Evolutionary conservation across 2,113 vertebrate genomes (phyloP), one percentile per base, ranked within the genome.

Genomic region (Uria aalge): DNA sequence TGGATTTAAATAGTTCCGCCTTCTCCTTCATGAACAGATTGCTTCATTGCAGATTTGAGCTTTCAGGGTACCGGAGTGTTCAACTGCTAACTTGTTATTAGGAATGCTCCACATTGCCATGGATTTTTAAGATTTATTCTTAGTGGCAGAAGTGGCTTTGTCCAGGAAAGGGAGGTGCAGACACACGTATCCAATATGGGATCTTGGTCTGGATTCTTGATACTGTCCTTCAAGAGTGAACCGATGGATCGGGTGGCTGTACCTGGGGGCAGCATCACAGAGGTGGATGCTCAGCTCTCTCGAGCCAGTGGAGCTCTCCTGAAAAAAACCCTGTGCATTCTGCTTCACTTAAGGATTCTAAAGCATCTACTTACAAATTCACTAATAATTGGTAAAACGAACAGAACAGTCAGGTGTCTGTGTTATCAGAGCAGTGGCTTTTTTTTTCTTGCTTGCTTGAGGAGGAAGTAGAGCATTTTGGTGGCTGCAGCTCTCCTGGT

Each of bases 121-220:
- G 87, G 55, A 38, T 78, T 88, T 71, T 88, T 74, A 19, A 38
- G 43, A 41, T 78, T 29, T 82, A 38, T 78, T 91, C 56, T 29
- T 32, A 24, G 75, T 6, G n/a, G 24, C 52, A 45, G 18, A 43
- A 67, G 45, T 23, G 2, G 74, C n/a, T 73, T 52, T 81, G 69
- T 41, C 43, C 36, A 15, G 66, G 73, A 36, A n/a, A 41, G 87
- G 68, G 38, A 19, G n/a, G 17, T 67, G 66, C 52, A 78, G 83
- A 17, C 9, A 2, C 7, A 12, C 15, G 0, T 36, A 27, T 5
- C n/a, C 60, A 4, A 3, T 12, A 3, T 15, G 36, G 18, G 41
- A 45, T 60, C 77, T 62, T 1, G 0, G 24, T 57, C 53, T 40
- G 53, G 38, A 8, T 68, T 22, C 10, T 24, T 62, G 55, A 20